Conservation (phyloP, 2,797 vertebrate species). For the Pagetopsis macropterus region DNA sequence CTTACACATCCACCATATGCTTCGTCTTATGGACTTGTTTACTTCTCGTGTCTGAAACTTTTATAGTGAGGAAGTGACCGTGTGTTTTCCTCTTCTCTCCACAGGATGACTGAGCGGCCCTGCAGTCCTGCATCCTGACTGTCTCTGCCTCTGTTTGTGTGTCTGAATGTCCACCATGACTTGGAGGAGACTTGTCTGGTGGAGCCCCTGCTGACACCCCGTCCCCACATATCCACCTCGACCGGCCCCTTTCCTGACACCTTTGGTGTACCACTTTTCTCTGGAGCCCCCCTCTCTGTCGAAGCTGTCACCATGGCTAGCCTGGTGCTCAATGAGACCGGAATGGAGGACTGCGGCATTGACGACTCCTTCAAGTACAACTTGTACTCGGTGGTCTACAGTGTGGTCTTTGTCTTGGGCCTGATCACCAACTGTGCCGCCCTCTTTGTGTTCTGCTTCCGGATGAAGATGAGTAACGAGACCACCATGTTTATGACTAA, state of each 20-base stretch:
- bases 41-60: constrained; percentile 21
- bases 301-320: constrained; percentile 76
- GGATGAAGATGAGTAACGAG: constrained; percentile 94
- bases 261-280: constrained; percentile 25
- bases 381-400: constrained; percentile 95
- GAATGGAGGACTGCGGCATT: constrained; percentile 91
- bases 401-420: constrained; percentile 94
- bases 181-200: constrained; percentile 54
- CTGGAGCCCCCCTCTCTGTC: not conserved
- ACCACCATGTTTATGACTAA: constrained; percentile 98
- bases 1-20: not conserved
- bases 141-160: constrained; percentile 28
- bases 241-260: constrained; percentile 17
- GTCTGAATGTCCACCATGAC: constrained; percentile 65
- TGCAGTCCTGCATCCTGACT: constrained; percentile 60
- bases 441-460: constrained; percentile 95
- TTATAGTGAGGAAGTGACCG: constrained; percentile 70
- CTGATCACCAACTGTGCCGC: constrained; percentile 96
- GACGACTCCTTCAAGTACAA: constrained; percentile 99
- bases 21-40: constrained; percentile 36
- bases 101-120: constrained; percentile 62
- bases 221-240: constrained; percentile 34
- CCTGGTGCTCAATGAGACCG: constrained; percentile 87
- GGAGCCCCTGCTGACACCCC: constrained; percentile 65
- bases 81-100: constrained; percentile 67